Base-by-base conservation (phyloP, 2,888 invertebrate genomes). In the Dione vanillae region DNA sequence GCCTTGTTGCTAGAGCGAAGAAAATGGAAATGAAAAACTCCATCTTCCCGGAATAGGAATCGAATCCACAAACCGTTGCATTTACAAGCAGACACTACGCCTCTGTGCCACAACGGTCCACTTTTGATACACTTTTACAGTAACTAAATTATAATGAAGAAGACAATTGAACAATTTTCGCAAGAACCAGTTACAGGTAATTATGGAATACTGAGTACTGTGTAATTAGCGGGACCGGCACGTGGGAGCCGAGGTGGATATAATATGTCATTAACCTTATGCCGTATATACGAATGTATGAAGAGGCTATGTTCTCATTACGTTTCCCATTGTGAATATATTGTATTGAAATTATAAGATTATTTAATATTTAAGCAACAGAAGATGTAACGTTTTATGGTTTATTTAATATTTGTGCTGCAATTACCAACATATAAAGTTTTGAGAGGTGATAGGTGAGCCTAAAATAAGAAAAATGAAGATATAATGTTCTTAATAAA, bases 221-320 rank as follows among this genome's bases (percentile, higher is more conserved):
- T 35, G 45, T 61, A 74, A 65, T 75, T 70, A 73, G 70, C 54
- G 66, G 64, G 69, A 71, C 58, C 65, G 62, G 56, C 69, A 72
- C 74, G 73, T 74, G 75, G 73, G 74, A 74, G 68, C 59, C 37
- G 8, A 52, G 40, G 61, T 62, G 71, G 14, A 58, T 69, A 65
- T 73, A 75, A 73, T 74, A 61, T 69, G 75, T 72, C 73, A 73
- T 71, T 72, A 73, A 76, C 71, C 74, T 74, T 64, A 64, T 61
- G 40, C 35, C 6, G 40, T 37, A 51, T 56, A 56, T 43, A 66
- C 20, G n/a, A 14, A 14, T 35, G 35, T 49, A 45, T 51, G 20
- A 12, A 19, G 47, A 64, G 14, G 49, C 9, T 37, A 49, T 40
- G 10, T 1, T 51, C 47, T 35, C 37, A 51, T 37, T 37, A 37